Percentiles rank a stretch among this genome's conserved stretches.
Evolutionary conservation across 2,113 vertebrate genomes (phyloP).

Genomic region (Delphinapterus leucas): DNA sequence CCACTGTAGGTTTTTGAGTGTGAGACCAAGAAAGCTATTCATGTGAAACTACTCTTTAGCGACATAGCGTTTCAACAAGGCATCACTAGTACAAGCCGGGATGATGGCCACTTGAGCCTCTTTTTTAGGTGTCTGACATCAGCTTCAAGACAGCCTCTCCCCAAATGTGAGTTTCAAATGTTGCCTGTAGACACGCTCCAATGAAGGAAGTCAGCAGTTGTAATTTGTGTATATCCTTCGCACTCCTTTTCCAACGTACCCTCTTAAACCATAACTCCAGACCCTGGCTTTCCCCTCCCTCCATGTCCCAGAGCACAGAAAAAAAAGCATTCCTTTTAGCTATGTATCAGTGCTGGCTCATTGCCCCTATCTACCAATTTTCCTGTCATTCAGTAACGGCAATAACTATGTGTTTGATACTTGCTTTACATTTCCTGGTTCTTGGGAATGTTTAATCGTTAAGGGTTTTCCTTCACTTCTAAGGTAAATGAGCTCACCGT

Average conservation of each 20-base stretch:
- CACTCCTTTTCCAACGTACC: not conserved
- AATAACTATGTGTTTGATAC: not conserved
- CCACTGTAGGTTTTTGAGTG: not conserved
- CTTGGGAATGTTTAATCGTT: not conserved
- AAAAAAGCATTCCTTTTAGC: not conserved
- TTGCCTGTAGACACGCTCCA: not conserved
- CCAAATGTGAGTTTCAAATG: not conserved
- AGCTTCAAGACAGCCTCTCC: conserved; percentile 1
- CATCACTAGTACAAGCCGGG: not conserved
- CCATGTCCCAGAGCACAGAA: not conserved
- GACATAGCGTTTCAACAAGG: not conserved
- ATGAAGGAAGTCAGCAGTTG: not conserved
- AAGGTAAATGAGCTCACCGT: conserved; percentile 50
- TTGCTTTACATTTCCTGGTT: not conserved
- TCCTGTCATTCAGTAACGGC: not conserved
- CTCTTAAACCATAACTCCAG: not conserved
- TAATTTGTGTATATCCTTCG: not conserved
- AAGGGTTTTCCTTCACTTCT: conserved; percentile 40
- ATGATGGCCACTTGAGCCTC: not conserved
- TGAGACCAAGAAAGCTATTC: not conserved
- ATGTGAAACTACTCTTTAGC: not conserved
- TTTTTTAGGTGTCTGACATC: not conserved
- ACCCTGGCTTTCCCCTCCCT: not conserved
- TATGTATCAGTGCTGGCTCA: not conserved
- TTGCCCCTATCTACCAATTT: not conserved